A percentile compares a stretch with the other conserved stretches of the same genome.
Evolutionary conservation across 2,113 vertebrate genomes (phyloP).

Genomic region (Perca schrenkii): DNA sequence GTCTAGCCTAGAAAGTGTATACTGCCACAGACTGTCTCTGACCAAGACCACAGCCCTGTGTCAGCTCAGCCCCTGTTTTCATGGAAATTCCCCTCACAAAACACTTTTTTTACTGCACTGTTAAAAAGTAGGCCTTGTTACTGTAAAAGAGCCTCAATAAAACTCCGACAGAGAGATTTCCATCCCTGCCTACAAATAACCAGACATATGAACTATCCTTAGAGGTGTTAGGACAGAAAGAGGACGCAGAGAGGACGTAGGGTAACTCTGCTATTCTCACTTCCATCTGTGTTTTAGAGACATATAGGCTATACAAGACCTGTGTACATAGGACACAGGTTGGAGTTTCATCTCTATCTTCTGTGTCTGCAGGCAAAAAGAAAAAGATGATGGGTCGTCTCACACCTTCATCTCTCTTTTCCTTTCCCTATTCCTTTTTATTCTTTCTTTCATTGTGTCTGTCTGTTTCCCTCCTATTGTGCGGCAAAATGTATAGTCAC

Average conservation of each 20-base stretch:
- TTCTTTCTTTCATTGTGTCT: constrained; percentile 57
- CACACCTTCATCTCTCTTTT: constrained; percentile 33
- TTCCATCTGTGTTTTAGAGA: not conserved
- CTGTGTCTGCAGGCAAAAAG: constrained; percentile 15
- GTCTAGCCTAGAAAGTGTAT: constrained; percentile 29
- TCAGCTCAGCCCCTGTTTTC: constrained; percentile 58
- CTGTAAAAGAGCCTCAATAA: constrained; percentile 60
- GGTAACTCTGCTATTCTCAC: not conserved
- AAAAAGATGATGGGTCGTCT: constrained; percentile 12
- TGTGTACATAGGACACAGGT: not conserved
- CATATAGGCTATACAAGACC: not conserved
- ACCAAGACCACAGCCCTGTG: constrained; percentile 62
- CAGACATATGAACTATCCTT: constrained; percentile 10
- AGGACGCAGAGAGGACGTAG: not conserved
- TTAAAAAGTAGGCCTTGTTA: constrained; percentile 55
- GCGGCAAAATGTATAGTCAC: constrained; percentile 51
- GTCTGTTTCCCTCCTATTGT: constrained; percentile 62
- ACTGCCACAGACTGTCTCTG: constrained; percentile 52
- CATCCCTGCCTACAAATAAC: constrained; percentile 25
- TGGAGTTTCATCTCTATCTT: constrained; percentile 22
- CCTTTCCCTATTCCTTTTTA: constrained; percentile 17
- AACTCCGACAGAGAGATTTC: constrained; percentile 36
- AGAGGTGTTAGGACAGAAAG: not conserved
- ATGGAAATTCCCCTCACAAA: constrained; percentile 77
- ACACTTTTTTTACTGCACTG: constrained; percentile 56